A percentile compares a stretch with the other conserved stretches of the same genome.
Conservation (phyloP, 2,113 vertebrate species). For the Mystacornis crossleyi region DNA sequence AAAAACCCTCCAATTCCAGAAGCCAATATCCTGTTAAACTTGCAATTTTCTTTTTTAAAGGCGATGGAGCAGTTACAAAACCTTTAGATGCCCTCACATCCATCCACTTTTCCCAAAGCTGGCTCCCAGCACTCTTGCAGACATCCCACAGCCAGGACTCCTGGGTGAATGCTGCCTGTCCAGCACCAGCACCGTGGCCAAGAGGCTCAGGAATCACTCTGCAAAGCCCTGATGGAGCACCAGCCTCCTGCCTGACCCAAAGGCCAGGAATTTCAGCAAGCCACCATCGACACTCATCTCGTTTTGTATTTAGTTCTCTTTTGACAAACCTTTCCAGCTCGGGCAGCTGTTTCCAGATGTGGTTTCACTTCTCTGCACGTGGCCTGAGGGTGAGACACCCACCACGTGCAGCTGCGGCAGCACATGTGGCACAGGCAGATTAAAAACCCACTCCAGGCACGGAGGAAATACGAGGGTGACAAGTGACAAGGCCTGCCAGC, state of each 20-base stretch:
- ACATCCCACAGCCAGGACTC: neutral
- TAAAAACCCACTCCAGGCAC: neutral
- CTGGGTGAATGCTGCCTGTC: rapidly evolving
- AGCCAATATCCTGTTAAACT: neutral
- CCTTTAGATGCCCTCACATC: neutral
- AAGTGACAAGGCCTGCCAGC: neutral
- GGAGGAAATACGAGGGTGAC: rapidly evolving
- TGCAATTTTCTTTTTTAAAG: neutral
- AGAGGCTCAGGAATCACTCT: neutral
- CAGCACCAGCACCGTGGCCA: neutral
- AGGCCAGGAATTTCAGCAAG: neutral
- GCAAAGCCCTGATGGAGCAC: neutral
- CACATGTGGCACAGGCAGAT: neutral
- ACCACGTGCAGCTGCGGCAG: neutral
- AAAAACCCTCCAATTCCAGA: neutral
- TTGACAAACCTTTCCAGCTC: neutral
- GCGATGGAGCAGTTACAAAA: neutral
- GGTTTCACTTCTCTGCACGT: neutral
- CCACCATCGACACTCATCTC: rapidly evolving
- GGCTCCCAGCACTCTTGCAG: neutral
- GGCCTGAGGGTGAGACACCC: neutral
- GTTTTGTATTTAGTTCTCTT: neutral
- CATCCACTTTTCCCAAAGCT: neutral
- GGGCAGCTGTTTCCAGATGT: neutral
- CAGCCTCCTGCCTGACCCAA: neutral